These are phyloP conservation scores for Hartigia nigra DNA, from an alignment of 2,888 invertebrate genomes.

Conservation along the genomic window DNA sequence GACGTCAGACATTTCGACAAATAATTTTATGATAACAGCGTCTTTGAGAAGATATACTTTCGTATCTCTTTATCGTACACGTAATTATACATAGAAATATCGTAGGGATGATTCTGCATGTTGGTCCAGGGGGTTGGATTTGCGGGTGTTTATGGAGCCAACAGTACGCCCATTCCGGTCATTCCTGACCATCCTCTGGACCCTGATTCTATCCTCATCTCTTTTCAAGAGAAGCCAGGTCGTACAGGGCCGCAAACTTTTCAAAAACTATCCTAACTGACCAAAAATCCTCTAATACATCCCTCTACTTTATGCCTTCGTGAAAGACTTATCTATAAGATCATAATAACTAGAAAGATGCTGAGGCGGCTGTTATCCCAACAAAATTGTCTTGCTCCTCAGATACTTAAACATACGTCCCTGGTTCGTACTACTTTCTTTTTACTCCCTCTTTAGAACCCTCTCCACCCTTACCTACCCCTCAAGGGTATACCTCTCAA, in stretches of 20 bases:
- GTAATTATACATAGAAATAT: not conserved
- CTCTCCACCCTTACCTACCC: slow-evolving; percentile 1
- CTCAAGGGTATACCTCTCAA: slow-evolving; percentile 36
- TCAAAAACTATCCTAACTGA: not conserved
- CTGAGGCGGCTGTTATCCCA: slow-evolving; percentile 24
- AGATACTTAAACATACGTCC: not conserved
- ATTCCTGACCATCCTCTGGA: slow-evolving; percentile 13
- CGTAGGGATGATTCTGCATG: not conserved
- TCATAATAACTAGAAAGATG: slow-evolving; percentile 25
- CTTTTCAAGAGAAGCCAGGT: not conserved
- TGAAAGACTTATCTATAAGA: slow-evolving; percentile 36
- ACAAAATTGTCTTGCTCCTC: not conserved
- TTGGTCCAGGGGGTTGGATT: slow-evolving; percentile 24
- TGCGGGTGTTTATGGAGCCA: slow-evolving; percentile 56
- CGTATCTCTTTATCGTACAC: not conserved
- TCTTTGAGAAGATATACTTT: slow-evolving; percentile 1
- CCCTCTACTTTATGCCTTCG: slow-evolving; percentile 4
- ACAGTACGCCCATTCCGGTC: slow-evolving; percentile 48
- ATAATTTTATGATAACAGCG: not conserved
- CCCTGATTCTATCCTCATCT: slow-evolving; percentile 8
- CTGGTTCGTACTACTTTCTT: slow-evolving; percentile 7
- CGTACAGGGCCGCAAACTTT: slow-evolving; percentile 2
- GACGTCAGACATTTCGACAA: not conserved
- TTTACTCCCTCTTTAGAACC: slow-evolving; percentile 13
- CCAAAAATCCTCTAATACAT: not conserved